Evolutionary conservation across 2,888 invertebrate species (phyloP).

Genomic region (Mesorhabditis sp.): DNA sequence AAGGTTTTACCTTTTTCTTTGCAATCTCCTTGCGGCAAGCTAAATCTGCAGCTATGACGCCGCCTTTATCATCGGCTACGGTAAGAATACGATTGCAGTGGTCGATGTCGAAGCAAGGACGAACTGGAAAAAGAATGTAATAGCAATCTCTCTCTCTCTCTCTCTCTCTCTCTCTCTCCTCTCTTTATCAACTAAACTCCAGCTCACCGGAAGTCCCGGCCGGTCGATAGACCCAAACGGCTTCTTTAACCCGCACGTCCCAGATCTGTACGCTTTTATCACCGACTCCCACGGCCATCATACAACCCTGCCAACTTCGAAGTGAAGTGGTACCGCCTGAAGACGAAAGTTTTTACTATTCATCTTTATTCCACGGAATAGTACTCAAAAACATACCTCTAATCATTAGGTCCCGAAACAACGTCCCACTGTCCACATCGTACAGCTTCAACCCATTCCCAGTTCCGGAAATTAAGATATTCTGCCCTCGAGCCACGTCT

Average conservation of each 20-base stretch:
- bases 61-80: slow-evolving; percentile 3
- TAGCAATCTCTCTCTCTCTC: neutral
- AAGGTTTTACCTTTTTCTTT: neutral
- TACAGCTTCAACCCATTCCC: neutral
- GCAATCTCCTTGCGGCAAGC: neutral
- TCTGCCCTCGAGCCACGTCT: neutral
- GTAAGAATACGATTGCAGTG: neutral
- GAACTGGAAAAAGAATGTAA: neutral
- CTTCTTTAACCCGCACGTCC: neutral
- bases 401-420: neutral
- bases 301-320: slow-evolving; percentile 2
- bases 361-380: neutral
- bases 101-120: slow-evolving; percentile 1
- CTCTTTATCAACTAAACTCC: neutral
- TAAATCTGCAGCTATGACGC: neutral
- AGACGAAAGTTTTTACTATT: neutral
- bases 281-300: slow-evolving; percentile 1
- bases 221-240: slow-evolving; percentile 6
- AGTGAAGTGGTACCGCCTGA: neutral
- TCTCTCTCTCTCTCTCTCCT: neutral
- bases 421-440: slow-evolving; percentile 5
- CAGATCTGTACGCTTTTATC: slow-evolving; percentile 4
- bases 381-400: neutral
- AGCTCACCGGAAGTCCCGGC: neutral
- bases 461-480: neutral